phyloP scores from a whole-genome alignment of 1,140 invertebrate genomes.

The Goniozus legneri region DNA sequence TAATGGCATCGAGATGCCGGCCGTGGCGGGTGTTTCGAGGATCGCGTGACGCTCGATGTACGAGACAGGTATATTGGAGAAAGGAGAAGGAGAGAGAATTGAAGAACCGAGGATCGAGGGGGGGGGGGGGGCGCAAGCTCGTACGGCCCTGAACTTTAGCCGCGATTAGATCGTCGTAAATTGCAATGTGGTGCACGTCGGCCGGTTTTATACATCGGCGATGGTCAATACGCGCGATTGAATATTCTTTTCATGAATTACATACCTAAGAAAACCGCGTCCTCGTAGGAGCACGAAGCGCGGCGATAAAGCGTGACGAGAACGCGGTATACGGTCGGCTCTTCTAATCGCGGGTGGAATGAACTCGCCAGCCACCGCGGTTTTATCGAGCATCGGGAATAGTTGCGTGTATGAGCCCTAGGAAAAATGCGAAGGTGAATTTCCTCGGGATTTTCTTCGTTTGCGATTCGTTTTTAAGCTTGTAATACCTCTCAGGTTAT shows the following conservation, averaged over 20 bases:
- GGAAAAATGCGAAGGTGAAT: no score
- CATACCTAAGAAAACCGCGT: conserved; percentile 35
- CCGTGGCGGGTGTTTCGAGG: no score
- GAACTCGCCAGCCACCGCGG: no score
- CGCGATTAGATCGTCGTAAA: conserved; percentile 40
- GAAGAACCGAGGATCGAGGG: background rate
- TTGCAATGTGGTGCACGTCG: conserved; percentile 47
- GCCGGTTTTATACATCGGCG: conserved; percentile 32
- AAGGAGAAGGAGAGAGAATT: background rate
- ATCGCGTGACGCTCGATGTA: background rate
- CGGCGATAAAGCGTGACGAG: conserved; percentile 29
- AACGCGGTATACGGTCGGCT: conserved; percentile 26
- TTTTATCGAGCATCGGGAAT: no score
- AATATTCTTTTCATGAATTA: conserved; percentile 47
- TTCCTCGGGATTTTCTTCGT: no score
- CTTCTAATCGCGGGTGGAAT: conserved; percentile 28
- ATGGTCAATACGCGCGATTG: conserved; percentile 36
- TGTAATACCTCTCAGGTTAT: no score
- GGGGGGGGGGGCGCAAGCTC: background rate
- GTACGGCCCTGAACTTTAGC: conserved; percentile 35
- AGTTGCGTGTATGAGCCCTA: no score
- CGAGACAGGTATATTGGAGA: background rate
- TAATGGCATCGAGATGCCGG: no score
- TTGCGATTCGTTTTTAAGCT: no score
- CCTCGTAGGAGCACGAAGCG: no score